phyloP scores from a whole-genome alignment of 2,888 invertebrate species.

The Seladonia tumulorum region DNA sequence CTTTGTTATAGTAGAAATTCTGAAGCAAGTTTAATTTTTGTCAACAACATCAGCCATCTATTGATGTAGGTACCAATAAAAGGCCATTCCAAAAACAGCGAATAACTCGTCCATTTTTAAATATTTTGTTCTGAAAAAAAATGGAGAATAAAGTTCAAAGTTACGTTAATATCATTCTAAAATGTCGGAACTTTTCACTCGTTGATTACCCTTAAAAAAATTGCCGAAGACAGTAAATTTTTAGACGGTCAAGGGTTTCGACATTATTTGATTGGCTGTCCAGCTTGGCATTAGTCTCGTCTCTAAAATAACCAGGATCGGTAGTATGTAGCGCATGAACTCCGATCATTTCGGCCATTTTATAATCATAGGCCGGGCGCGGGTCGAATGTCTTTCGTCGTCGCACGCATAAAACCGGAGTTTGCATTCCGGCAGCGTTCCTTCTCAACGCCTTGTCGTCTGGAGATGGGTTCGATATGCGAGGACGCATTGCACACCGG shows the following conservation, averaged over 20 bases:
- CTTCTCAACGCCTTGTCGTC: conserved; percentile 32
- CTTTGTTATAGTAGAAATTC: too few relatives aligned
- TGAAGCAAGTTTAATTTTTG: too few relatives aligned
- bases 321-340: neutral
- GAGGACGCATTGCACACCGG: conserved; percentile 22
- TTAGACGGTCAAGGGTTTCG: neutral
- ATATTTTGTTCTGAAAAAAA: neutral
- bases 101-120: neutral
- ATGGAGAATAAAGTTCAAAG: neutral
- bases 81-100: too few relatives aligned
- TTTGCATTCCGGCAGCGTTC: conserved; percentile 23
- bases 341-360: neutral
- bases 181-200: neutral
- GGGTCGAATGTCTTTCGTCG: neutral
- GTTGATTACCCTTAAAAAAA: neutral
- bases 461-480: conserved; percentile 29
- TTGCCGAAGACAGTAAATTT: neutral
- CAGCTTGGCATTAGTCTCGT: too few relatives aligned
- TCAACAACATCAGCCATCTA: too few relatives aligned
- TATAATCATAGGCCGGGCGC: neutral
- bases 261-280: too few relatives aligned
- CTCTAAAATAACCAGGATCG: neutral
- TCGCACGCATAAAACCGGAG: neutral
- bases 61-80: too few relatives aligned
- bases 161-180: neutral